A percentile compares a stretch with the other conserved stretches of the same genome.
Evolutionary conservation across 2,888 invertebrate species (phyloP).

Genomic region (Drosophila mettleri): DNA sequence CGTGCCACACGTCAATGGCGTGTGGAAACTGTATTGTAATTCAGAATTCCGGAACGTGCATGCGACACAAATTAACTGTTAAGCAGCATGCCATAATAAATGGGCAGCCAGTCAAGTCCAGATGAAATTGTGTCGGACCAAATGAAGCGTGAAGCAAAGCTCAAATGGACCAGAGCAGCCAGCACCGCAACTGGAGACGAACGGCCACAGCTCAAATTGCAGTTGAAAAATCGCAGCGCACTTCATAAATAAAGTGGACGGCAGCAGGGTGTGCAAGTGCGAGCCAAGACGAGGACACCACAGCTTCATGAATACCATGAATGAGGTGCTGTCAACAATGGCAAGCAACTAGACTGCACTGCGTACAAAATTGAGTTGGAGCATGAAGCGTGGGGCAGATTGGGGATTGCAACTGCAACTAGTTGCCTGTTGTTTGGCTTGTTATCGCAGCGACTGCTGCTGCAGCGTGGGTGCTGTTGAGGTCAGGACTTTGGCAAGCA

Average conservation of each 20-base stretch:
- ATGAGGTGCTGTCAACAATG: conserved; percentile 76
- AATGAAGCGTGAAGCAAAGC: conserved; percentile 33
- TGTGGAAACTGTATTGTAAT: conserved; percentile 69
- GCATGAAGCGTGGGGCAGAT: conserved; percentile 1
- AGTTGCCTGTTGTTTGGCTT: conserved; percentile 59
- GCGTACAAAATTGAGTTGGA: conserved; percentile 11
- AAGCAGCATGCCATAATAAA: conserved; percentile 35
- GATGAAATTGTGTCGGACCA: conserved; percentile 34
- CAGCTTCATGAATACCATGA: conserved; percentile 66
- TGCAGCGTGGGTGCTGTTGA: conserved; percentile 36
- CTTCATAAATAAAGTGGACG: conserved; percentile 68
- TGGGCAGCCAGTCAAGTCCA: conserved; percentile 19
- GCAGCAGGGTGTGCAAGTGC: conserved; percentile 21
- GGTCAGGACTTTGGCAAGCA: conserved; percentile 39
- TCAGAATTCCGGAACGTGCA: conserved; percentile 50
- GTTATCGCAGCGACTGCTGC: conserved; percentile 48
- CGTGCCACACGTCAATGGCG: conserved; percentile 33
- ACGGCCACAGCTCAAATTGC: conserved; percentile 59
- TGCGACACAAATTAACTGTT: conserved; percentile 68
- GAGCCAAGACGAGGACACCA: conserved; percentile 1
- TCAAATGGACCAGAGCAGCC: conserved; percentile 17
- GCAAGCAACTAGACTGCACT: conserved; percentile 42
- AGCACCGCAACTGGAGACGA: conserved; percentile 15
- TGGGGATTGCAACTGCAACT: conserved; percentile 37
- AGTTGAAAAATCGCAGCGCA: conserved; percentile 69